Evolutionary conservation across 2,888 invertebrate genomes (phyloP).

Genomic region (Drosophila anceps): DNA sequence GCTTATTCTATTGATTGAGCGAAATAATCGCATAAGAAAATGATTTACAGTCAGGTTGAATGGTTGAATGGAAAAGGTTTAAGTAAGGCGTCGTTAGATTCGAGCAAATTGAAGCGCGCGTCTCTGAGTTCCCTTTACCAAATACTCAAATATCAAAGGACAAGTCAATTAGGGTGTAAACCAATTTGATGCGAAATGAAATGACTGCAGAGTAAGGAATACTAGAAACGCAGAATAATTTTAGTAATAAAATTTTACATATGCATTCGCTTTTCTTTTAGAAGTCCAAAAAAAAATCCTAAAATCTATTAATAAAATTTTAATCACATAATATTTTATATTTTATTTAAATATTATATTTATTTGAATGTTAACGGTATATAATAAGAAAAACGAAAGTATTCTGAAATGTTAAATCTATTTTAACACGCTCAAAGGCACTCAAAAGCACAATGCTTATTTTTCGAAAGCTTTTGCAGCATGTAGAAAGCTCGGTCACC

Average conservation of each 20-base stretch:
- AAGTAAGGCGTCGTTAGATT: neutral
- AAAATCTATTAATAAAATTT: too few relatives aligned
- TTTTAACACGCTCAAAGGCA: neutral
- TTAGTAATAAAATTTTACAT: neutral
- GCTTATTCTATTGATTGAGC: conserved; percentile 14
- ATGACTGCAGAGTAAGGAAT: too few relatives aligned
- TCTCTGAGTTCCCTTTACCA: neutral
- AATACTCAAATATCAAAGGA: neutral
- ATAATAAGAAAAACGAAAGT: too few relatives aligned
- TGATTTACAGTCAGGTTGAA: neutral
- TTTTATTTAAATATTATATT: too few relatives aligned
- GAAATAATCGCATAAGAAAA: conserved; percentile 9
- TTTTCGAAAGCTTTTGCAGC: neutral
- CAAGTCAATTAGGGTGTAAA: neutral
- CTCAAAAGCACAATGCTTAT: neutral
- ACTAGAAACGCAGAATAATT: too few relatives aligned
- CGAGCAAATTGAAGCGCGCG: neutral
- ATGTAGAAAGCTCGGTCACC: neutral
- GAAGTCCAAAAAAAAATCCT: too few relatives aligned
- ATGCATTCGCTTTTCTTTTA: too few relatives aligned
- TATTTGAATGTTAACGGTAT: too few relatives aligned
- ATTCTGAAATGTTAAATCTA: neutral
- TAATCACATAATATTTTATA: too few relatives aligned
- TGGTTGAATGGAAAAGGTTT: neutral
- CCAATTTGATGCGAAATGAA: neutral